These are phyloP conservation scores for Psylliodes chrysocephalus DNA, from an alignment of 2,888 invertebrate genomes.

Conservation along the genomic window DNA sequence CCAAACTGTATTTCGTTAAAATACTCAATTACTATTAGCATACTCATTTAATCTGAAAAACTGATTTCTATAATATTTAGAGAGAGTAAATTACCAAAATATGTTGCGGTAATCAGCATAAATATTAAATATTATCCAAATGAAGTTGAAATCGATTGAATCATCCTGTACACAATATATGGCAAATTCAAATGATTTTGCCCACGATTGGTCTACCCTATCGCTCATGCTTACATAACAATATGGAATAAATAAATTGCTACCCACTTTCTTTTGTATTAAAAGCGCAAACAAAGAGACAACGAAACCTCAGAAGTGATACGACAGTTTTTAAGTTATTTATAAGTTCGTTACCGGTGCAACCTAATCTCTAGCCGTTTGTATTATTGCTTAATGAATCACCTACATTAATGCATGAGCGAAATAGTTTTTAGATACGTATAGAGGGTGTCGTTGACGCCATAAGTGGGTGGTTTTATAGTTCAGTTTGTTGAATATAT, in stretches of 20 bases:
- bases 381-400: conserved; percentile 20
- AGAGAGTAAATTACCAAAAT: too few species aligned
- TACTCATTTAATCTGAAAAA: too few species aligned
- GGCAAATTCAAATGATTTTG: conserved; percentile 3
- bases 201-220: conserved; percentile 1
- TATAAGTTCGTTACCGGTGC: conserved; percentile 34
- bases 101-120: too few species aligned
- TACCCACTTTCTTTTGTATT: conserved; percentile 8
- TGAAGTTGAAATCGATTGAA: too few species aligned
- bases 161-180: background rate
- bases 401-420: background rate
- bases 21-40: too few species aligned
- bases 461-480: too few species aligned
- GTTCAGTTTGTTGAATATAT: too few species aligned
- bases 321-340: conserved; percentile 37
- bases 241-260: conserved; percentile 12
- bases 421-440: too few species aligned
- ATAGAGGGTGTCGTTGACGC: too few species aligned
- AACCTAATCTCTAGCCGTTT: background rate
- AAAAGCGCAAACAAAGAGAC: background rate
- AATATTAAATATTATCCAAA: too few species aligned
- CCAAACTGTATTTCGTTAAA: too few species aligned
- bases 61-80: too few species aligned
- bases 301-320: conserved; percentile 20
- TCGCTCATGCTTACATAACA: conserved; percentile 3